Conservation (phyloP, 2,797 vertebrate genomes). For the Champsocephalus gunnari region DNA sequence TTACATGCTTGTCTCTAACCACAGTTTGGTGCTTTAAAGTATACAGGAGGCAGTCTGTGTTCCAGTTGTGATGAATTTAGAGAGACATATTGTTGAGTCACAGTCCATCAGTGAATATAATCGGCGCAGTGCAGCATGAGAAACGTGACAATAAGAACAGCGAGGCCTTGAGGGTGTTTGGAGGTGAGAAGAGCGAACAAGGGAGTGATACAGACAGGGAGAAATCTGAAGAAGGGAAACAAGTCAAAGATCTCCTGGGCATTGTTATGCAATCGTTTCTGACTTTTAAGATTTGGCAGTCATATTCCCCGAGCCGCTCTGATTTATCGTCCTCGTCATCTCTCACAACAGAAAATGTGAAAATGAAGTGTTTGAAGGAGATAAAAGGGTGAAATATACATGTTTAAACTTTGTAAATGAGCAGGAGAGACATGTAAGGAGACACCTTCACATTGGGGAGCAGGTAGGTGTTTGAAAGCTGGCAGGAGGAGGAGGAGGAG, state of each 20-base stretch:
- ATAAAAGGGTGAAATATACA: neutral
- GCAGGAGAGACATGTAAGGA: neutral
- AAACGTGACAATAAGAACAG: constrained; percentile 30
- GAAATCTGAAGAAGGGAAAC: neutral
- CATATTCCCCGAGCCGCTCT: constrained; percentile 1
- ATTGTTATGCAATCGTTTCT: constrained; percentile 52
- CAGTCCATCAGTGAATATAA: constrained; percentile 3
- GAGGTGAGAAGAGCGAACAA: constrained; percentile 37
- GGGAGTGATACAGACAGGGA: constrained; percentile 7
- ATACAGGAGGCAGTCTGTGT: neutral
- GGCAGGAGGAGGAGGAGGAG: neutral
- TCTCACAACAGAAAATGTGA: neutral
- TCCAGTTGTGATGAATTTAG: constrained; percentile 17
- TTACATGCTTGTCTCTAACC: constrained; percentile 6
- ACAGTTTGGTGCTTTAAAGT: constrained; percentile 4
- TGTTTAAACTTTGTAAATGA: neutral
- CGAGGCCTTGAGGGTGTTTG: constrained; percentile 22
- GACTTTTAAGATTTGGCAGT: constrained; percentile 33
- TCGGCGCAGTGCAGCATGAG: constrained; percentile 21
- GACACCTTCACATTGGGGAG: neutral
- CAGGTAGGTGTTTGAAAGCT: constrained; percentile 25
- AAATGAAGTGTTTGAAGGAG: neutral
- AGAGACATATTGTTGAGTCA: constrained; percentile 55
- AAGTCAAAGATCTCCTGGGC: constrained; percentile 27
- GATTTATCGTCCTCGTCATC: neutral